Evolutionary conservation across 1,140 invertebrate species (phyloP).

Genomic region (Laupala kohalensis): DNA sequence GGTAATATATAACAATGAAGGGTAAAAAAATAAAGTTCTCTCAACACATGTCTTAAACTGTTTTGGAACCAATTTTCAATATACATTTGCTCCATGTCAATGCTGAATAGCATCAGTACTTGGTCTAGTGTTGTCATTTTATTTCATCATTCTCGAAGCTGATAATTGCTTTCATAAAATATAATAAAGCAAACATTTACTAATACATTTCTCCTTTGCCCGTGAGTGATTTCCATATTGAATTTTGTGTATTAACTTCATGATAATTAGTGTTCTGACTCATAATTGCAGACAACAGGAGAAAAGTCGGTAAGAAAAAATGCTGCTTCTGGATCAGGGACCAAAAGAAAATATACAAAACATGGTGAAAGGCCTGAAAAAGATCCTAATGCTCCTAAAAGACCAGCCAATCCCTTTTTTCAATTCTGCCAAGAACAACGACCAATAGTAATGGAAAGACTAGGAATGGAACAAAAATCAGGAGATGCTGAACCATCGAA

Average conservation of each 20-base stretch:
- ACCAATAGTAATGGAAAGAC: slow-evolving; percentile 47
- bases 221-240: too few relatives aligned
- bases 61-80: too few relatives aligned
- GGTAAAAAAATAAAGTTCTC: too few relatives aligned
- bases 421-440: slow-evolving; percentile 68
- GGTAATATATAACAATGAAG: too few relatives aligned
- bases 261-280: too few relatives aligned
- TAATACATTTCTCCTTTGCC: too few relatives aligned
- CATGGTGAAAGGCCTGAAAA: slow-evolving; percentile 36
- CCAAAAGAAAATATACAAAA: slow-evolving; percentile 29
- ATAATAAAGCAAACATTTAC: too few relatives aligned
- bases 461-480: slow-evolving; percentile 29
- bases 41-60: too few relatives aligned
- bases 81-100: too few relatives aligned
- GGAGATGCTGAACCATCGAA: slow-evolving; percentile 54
- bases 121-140: neutral
- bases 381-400: slow-evolving; percentile 64
- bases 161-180: neutral
- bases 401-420: slow-evolving; percentile 66
- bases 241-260: too few relatives aligned
- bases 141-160: neutral
- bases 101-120: neutral
- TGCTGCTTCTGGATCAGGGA: slow-evolving; percentile 27
- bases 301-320: slow-evolving; percentile 4
- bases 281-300: neutral